Evolutionary conservation across 2,797 vertebrate species (phyloP), one percentile per base, ranked within the genome.

Genomic region (Oreonectes daqikongensis): DNA sequence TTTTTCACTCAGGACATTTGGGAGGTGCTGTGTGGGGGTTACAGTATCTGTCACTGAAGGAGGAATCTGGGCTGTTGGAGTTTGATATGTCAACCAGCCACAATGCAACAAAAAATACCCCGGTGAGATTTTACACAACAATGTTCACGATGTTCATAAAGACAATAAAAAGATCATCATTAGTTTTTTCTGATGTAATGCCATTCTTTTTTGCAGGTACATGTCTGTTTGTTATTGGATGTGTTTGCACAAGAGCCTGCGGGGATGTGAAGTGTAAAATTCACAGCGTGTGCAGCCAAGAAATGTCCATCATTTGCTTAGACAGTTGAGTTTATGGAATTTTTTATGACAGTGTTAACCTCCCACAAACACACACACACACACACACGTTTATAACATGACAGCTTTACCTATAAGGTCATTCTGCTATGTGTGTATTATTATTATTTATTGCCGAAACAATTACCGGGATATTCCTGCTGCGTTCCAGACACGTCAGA

Each of bases 1-100:
- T 75, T 74, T 84, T 69, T 79, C 72, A 24, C 44, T 79, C 52
- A 71, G 69, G 38, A 24, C 28, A 26, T 65, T 28, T 40, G 48
- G 20, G 59, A 55, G 61, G 22, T 65, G 72, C 42, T 57, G 8
- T n/a, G 63, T 63, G 24, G 24, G 35, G 63, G 52, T 8, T 46
- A 57, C 26, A 46, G 14, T 44, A 75, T 75, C 35, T 66, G 5
- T 55, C 17, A 30, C 61, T 17, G 11, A 10, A 24, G 35, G 32
- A 42, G 61, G 17, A 35, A 55, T 65, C 46, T 8, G 53, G 48
- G 38, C n/a, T 52, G 18, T 18, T 65, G 18, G 26, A n/a, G n/a
- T 46, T 38, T 38, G 35, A 35, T 35, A 35, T 12, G 35, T 6
- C 24, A 66, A 28, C 10, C 2, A 30, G 18, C 8, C 60, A 42